Evolutionary conservation across 1,140 invertebrate genomes (phyloP).

Genomic region (Hylaeus anthracinus): DNA sequence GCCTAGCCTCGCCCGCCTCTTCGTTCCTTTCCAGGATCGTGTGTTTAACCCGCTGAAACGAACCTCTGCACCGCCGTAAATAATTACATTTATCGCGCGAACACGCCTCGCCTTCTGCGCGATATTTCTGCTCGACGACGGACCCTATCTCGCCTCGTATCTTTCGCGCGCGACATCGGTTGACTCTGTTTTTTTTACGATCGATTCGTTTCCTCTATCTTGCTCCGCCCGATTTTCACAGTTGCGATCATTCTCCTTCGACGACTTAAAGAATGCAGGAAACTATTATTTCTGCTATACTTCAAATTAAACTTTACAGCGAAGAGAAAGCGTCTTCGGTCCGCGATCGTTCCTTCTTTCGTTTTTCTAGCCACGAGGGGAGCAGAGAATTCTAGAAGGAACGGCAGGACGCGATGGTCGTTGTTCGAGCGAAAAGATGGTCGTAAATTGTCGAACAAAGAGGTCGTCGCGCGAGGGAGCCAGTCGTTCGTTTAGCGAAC

Average conservation of each 20-base stretch:
- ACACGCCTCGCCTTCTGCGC: background rate
- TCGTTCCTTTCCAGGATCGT: constrained; percentile 40
- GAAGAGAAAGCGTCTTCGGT: too few species aligned
- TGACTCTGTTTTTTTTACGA: background rate
- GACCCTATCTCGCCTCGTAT: background rate
- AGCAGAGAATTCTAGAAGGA: background rate
- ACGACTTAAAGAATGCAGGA: too few species aligned
- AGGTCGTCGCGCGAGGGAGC: constrained; percentile 28
- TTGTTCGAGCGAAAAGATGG: background rate
- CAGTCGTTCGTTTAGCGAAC: constrained; percentile 61
- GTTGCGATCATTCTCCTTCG: background rate
- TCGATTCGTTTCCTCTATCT: background rate
- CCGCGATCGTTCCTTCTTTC: background rate
- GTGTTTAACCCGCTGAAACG: too few species aligned
- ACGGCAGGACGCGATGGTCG: background rate
- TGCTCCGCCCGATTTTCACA: background rate
- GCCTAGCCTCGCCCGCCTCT: background rate
- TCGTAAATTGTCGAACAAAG: constrained; percentile 4
- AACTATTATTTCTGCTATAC: too few species aligned
- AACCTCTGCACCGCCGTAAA: constrained; percentile 8
- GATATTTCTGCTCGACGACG: constrained; percentile 15
- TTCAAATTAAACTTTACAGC: too few species aligned
- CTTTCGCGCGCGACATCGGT: background rate
- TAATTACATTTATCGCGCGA: constrained; percentile 41
- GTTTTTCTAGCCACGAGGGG: background rate